These are phyloP conservation scores for Laterallus jamaicensis DNA, from an alignment of 2,113 vertebrate species.

Conservation along the genomic window DNA sequence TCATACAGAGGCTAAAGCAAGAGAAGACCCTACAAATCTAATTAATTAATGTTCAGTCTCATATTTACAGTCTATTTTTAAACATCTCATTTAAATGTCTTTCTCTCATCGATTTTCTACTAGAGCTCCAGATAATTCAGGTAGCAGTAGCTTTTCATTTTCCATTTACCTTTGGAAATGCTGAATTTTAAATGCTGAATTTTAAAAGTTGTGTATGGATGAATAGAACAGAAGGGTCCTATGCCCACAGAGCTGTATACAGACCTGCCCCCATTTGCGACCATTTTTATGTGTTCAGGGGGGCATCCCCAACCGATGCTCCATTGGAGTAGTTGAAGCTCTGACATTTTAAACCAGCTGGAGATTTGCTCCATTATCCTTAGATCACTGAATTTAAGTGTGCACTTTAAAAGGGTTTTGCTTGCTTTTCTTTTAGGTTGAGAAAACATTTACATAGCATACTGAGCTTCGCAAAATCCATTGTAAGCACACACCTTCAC, in stretches of 20 bases:
- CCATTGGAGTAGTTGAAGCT: background rate
- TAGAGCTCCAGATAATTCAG: background rate
- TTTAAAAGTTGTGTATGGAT: background rate
- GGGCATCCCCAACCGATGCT: background rate
- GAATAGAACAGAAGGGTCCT: background rate
- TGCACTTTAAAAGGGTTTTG: background rate
- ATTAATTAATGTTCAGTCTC: conserved; percentile 5
- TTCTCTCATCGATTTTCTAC: background rate
- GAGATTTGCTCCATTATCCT: conserved; percentile 5
- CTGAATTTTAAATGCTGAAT: background rate
- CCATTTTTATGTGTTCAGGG: background rate
- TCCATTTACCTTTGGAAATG: conserved; percentile 1
- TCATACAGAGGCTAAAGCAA: conserved; percentile 6
- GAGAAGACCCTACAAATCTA: background rate
- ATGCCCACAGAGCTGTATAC: background rate
- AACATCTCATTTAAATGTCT: conserved; percentile 37
- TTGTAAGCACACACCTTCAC: background rate
- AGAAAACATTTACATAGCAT: background rate
- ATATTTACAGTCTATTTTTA: conserved; percentile 27
- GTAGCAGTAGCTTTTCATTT: conserved; percentile 26
- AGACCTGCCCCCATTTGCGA: background rate
- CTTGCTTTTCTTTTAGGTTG: background rate
- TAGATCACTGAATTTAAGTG: conserved; percentile 5
- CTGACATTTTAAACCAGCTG: conserved; percentile 22
- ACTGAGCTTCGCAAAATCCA: background rate